Conservation (phyloP, 2,888 invertebrate species). For the Agapostemon virescens region DNA sequence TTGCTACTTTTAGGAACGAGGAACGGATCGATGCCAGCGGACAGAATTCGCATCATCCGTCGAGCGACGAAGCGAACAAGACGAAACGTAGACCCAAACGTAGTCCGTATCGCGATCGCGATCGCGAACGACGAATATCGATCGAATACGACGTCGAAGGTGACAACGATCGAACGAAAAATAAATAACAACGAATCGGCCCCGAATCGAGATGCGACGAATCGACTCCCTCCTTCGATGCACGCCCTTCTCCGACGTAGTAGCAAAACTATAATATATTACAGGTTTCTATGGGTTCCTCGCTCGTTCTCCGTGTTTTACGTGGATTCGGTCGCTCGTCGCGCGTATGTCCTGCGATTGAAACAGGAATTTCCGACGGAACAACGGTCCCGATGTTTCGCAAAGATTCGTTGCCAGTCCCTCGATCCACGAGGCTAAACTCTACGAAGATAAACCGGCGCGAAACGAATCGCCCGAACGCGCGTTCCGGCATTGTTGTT, state of each 20-base stretch:
- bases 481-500: not conserved
- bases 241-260: constrained; percentile 55
- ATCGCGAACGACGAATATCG: constrained; percentile 3
- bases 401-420: constrained; percentile 21
- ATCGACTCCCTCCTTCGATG: constrained; percentile 28
- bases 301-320: not conserved
- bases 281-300: constrained; percentile 56
- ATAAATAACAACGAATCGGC: constrained; percentile 62
- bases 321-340: constrained; percentile 12
- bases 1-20: too few species aligned
- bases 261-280: constrained; percentile 65
- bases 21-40: too few species aligned
- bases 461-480: not conserved
- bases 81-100: too few species aligned
- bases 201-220: constrained; percentile 28
- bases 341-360: not conserved
- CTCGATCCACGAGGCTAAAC: constrained; percentile 58
- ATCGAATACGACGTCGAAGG: constrained; percentile 46
- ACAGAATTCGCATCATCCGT: too few species aligned
- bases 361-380: not conserved
- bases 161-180: constrained; percentile 32
- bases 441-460: constrained; percentile 25
- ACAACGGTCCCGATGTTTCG: constrained; percentile 5
- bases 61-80: too few species aligned
- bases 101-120: not conserved